A percentile compares a stretch with the other conserved stretches of the same genome.
These are phyloP conservation scores for Sternotherus odoratus DNA, from an alignment of 2,797 vertebrate genomes.

Conservation along the genomic window DNA sequence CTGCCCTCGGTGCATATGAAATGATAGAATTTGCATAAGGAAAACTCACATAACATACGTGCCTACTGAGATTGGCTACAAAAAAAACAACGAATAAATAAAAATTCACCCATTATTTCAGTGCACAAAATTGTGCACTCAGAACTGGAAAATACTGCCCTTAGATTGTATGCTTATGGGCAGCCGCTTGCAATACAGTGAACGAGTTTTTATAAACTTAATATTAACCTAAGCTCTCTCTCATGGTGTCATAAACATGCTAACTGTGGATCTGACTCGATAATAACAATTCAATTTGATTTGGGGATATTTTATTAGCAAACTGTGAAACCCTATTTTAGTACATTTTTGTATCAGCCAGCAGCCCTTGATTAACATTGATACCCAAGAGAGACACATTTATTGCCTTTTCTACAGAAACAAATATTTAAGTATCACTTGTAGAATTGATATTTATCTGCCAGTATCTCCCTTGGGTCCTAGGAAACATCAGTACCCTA, in stretches of 20 bases:
- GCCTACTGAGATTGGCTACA: background rate
- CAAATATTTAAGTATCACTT: conserved; percentile 19
- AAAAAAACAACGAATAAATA: background rate
- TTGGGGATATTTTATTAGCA: background rate
- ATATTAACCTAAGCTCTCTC: rapidly evolving
- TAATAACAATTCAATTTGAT: background rate
- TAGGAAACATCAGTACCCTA: conserved; percentile 44
- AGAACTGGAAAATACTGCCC: background rate
- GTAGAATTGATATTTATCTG: conserved; percentile 10
- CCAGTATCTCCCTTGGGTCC: conserved; percentile 25
- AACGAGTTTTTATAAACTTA: background rate
- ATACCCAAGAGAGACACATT: background rate
- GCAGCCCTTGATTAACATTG: background rate
- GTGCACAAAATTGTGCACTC: background rate
- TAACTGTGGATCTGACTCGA: background rate
- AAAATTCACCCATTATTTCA: background rate
- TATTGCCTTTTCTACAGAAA: conserved; percentile 20
- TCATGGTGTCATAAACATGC: background rate
- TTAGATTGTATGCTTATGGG: background rate
- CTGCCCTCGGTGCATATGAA: background rate
- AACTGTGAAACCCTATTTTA: background rate
- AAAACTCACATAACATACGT: background rate
- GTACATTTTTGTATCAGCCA: background rate
- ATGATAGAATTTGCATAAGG: background rate
- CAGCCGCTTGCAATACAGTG: background rate